A percentile compares a stretch with the other conserved stretches of the same genome.
Evolutionary conservation across 2,888 invertebrate species (phyloP).

Genomic region (Gari tellinella): DNA sequence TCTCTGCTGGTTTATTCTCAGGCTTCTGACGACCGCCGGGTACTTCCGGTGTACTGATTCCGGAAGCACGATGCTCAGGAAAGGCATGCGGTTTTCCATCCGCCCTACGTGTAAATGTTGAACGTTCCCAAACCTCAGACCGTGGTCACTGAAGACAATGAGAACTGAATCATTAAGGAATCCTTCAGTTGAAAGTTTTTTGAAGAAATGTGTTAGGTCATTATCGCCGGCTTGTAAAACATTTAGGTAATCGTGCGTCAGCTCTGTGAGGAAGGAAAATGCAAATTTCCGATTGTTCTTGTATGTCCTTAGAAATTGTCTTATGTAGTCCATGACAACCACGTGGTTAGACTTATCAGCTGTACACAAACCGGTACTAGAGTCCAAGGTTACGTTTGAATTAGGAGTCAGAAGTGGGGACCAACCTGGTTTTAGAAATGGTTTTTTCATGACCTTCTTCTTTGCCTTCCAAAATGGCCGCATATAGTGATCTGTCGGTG

Average conservation of each 20-base stretch:
- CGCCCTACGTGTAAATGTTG: conserved; percentile 95
- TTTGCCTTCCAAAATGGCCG: conserved; percentile 52
- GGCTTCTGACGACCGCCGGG: conserved; percentile 87
- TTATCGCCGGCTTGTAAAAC: conserved; percentile 90
- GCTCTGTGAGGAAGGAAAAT: conserved; percentile 94
- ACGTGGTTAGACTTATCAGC: conserved; percentile 88
- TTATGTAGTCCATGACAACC: conserved; percentile 82
- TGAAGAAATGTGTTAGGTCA: conserved; percentile 87
- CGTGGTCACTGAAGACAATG: conserved; percentile 96
- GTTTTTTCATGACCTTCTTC: conserved; percentile 25
- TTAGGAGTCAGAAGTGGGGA: conserved; percentile 35
- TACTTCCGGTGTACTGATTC: conserved; percentile 88
- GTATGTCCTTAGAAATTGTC: conserved; percentile 87
- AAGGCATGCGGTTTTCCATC: conserved; percentile 94
- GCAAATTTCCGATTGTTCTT: conserved; percentile 90
- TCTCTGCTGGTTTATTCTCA: conserved; percentile 87
- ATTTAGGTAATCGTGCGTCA: conserved; percentile 95
- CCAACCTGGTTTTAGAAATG: conserved; percentile 23
- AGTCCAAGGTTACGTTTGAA: conserved; percentile 34
- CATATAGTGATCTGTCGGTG: conserved; percentile 62
- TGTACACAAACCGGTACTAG: conserved; percentile 86
- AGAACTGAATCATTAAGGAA: conserved; percentile 91
- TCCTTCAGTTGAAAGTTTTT: conserved; percentile 86
- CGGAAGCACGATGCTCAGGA: conserved; percentile 92
- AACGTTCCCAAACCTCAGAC: conserved; percentile 90